Evolutionary conservation across 2,888 invertebrate genomes (phyloP).

Genomic region (Dryomyza anilis): DNA sequence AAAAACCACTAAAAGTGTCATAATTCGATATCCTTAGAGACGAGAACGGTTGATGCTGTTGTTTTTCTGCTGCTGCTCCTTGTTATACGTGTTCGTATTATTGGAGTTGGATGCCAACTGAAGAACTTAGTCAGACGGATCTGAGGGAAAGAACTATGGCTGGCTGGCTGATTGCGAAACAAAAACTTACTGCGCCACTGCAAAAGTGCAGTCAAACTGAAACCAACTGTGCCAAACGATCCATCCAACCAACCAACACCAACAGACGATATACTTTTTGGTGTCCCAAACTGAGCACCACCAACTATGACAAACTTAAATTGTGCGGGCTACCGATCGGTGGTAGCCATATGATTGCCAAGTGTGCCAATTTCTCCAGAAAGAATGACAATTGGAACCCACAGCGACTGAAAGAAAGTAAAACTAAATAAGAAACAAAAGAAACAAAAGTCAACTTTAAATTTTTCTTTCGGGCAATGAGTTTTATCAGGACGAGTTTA

Average conservation of each 20-base stretch:
- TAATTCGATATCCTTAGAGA: slow-evolving; percentile 58
- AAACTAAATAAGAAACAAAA: not conserved
- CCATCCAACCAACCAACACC: too few relatives aligned
- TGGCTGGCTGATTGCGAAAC: not conserved
- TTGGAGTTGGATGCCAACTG: too few relatives aligned
- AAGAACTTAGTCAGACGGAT: not conserved
- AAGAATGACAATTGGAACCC: too few relatives aligned
- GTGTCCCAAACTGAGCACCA: too few relatives aligned
- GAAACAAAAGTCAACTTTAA: too few relatives aligned
- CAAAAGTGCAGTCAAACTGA: too few relatives aligned
- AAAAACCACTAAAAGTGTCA: slow-evolving; percentile 49
- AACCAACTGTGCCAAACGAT: not conserved
- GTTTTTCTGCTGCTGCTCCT: not conserved
- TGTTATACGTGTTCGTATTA: too few relatives aligned
- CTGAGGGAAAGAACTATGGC: not conserved
- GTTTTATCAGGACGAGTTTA: too few relatives aligned
- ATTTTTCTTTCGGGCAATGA: too few relatives aligned
- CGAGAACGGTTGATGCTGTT: slow-evolving; percentile 40
- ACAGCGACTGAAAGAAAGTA: not conserved
- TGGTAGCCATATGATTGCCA: slow-evolving; percentile 14
- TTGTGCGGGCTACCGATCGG: slow-evolving; percentile 5
- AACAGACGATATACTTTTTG: too few relatives aligned
- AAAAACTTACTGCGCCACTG: not conserved
- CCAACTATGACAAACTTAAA: slow-evolving; percentile 11
- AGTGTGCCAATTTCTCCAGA: slow-evolving; percentile 9